phyloP scores from a whole-genome alignment of 2,113 vertebrate genomes.

The Aphelocoma coerulescens region DNA sequence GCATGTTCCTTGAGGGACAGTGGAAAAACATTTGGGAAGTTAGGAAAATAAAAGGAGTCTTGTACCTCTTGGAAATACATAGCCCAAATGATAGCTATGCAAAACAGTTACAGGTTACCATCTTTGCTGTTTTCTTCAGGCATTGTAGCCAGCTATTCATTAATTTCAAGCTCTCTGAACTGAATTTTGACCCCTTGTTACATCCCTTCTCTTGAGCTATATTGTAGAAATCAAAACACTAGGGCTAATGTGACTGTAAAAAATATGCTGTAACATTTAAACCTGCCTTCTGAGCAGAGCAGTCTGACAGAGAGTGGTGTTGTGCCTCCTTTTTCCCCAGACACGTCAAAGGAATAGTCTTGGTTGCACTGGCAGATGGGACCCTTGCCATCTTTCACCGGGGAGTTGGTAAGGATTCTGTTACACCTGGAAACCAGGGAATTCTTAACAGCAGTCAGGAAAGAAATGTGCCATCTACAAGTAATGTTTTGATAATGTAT shows the following conservation, averaged over 20 bases:
- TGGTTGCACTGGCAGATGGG: constrained; percentile 93
- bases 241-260: neutral
- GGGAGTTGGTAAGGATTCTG: constrained; percentile 82
- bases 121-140: neutral
- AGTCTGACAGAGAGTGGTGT: neutral
- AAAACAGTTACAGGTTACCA: neutral
- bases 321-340: constrained; percentile 64
- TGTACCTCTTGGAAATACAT: neutral
- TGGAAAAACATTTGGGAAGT: neutral
- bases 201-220: neutral
- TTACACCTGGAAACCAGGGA: neutral
- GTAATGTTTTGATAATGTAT: neutral
- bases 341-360: constrained; percentile 94
- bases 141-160: neutral
- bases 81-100: neutral
- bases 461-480: neutral
- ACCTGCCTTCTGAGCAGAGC: neutral
- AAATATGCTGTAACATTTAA: neutral
- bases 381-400: constrained; percentile 95
- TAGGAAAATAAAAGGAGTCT: neutral
- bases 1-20: neutral
- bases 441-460: neutral
- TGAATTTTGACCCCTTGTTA: neutral
- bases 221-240: neutral
- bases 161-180: neutral